Conservation (phyloP, 2,888 invertebrate genomes). For the Timema podura region DNA sequence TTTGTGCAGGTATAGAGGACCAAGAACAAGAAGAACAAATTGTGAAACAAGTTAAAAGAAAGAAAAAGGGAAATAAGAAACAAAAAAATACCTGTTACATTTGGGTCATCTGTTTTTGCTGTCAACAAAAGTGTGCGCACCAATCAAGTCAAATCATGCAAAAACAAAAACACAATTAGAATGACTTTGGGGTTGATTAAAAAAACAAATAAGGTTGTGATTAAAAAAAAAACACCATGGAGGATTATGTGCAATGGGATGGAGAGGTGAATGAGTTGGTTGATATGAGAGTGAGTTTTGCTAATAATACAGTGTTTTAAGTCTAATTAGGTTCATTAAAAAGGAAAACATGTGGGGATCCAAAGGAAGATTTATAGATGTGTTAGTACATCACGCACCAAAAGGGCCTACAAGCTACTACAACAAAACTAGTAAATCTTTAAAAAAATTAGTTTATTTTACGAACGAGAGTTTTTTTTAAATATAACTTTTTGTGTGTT, state of each 20-base stretch:
- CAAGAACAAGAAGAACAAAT: neutral
- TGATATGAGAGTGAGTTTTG: neutral
- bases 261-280: neutral
- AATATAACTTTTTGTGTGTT: no score
- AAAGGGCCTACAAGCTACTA: no score
- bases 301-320: no score
- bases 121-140: conserved; percentile 14
- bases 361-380: no score
- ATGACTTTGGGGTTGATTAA: conserved; percentile 6
- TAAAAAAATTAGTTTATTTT: no score
- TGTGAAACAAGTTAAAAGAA: neutral
- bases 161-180: conserved; percentile 20
- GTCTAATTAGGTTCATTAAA: no score
- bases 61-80: conserved; percentile 12
- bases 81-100: conserved; percentile 19
- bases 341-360: no score
- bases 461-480: no score
- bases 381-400: no score
- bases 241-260: neutral
- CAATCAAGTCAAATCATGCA: conserved; percentile 24
- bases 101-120: conserved; percentile 19
- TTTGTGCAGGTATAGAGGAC: neutral
- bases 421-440: no score
- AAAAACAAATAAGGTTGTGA: neutral
- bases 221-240: conserved; percentile 4